Conservation (phyloP, 2,113 vertebrate species). For the Girardinichthys multiradiatus region DNA sequence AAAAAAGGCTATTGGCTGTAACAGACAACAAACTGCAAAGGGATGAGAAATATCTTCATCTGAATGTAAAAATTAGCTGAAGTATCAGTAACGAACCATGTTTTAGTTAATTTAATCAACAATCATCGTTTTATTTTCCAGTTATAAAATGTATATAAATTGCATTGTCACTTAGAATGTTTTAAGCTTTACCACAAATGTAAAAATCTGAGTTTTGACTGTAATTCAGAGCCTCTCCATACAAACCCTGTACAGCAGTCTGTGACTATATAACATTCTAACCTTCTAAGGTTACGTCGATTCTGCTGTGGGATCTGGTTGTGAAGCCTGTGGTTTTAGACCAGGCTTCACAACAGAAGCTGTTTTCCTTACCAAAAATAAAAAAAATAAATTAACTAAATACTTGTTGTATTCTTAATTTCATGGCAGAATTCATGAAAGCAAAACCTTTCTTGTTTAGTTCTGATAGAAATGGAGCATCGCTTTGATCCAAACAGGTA, state of each 20-base stretch:
- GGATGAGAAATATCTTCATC: neutral
- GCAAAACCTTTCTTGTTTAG: slow-evolving; percentile 26
- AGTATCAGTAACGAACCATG: neutral
- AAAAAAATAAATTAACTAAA: neutral
- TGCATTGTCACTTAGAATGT: slow-evolving; percentile 14
- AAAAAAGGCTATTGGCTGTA: too few relatives aligned
- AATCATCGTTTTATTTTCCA: neutral
- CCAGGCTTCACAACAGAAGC: slow-evolving; percentile 55
- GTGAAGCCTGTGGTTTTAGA: slow-evolving; percentile 70
- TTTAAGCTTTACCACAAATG: slow-evolving; percentile 20
- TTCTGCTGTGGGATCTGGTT: slow-evolving; percentile 70
- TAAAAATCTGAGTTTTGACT: slow-evolving; percentile 44
- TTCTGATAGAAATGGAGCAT: slow-evolving; percentile 39
- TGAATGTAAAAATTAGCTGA: neutral
- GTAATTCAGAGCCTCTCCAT: slow-evolving; percentile 37
- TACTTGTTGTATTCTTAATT: slow-evolving; percentile 26
- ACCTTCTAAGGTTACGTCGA: slow-evolving; percentile 47
- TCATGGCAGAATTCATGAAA: slow-evolving; percentile 26
- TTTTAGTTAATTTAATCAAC: neutral
- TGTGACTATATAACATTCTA: slow-evolving; percentile 42
- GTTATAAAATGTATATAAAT: slow-evolving; percentile 11
- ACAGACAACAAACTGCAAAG: neutral
- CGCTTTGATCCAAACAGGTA: slow-evolving; percentile 55
- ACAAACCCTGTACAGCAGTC: slow-evolving; percentile 29
- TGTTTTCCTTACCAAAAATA: slow-evolving; percentile 35